Conservation (phyloP, 2,797 vertebrate species). For the Clarias pachynema region DNA sequence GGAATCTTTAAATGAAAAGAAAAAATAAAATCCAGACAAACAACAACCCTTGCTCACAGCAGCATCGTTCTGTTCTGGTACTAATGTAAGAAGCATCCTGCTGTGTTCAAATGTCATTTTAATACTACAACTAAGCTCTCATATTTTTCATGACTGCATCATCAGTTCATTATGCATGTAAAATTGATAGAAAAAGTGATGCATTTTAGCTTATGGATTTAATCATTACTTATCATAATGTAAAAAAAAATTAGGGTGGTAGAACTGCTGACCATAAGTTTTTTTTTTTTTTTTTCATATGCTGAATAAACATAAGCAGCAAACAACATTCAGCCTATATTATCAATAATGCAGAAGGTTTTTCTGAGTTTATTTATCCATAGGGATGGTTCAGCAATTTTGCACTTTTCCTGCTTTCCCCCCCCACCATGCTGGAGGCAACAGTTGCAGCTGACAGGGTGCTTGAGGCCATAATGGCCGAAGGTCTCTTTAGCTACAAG, state of each 20-base stretch:
- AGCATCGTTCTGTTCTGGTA: background rate
- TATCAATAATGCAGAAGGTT: background rate
- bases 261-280: background rate
- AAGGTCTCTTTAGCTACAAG: background rate
- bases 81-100: background rate
- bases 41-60: background rate
- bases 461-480: background rate
- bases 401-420: background rate
- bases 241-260: background rate
- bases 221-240: background rate
- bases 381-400: background rate
- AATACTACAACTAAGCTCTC: background rate
- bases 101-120: background rate
- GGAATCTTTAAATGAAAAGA: background rate
- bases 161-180: background rate
- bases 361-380: conserved; percentile 6
- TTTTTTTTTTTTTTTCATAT: background rate
- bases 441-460: background rate
- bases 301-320: background rate
- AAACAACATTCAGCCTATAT: background rate
- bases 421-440: background rate
- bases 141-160: background rate
- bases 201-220: background rate
- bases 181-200: background rate
- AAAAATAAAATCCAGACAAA: background rate